These are phyloP conservation scores for Ariolimax columbianus DNA, from an alignment of 2,888 invertebrate genomes.

Conservation along the genomic window DNA sequence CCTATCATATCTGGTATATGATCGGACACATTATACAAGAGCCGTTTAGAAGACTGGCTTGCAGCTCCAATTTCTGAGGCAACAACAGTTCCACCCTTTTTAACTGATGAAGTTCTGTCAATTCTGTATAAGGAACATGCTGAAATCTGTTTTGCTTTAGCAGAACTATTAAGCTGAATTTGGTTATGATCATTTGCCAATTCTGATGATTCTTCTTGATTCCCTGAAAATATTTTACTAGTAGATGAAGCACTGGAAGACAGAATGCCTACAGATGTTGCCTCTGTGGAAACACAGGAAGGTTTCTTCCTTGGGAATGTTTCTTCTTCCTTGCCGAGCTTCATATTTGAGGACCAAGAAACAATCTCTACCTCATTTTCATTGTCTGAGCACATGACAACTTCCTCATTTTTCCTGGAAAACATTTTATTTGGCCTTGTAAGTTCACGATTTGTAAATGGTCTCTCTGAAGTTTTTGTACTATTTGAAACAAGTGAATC, in stretches of 20 bases:
- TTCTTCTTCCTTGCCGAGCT: background rate
- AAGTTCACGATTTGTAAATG: background rate
- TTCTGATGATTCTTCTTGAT: background rate
- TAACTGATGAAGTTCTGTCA: background rate
- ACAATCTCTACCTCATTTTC: slow-evolving; percentile 10
- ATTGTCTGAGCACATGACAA: background rate
- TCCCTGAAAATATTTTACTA: background rate
- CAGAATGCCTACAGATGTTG: background rate
- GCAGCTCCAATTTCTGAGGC: background rate
- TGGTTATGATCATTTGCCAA: background rate
- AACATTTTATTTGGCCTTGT: background rate
- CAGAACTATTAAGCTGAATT: background rate
- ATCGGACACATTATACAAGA: background rate
- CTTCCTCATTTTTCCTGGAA: background rate
- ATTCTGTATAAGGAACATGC: background rate
- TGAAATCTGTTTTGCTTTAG: slow-evolving; percentile 15
- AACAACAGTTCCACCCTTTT: background rate
- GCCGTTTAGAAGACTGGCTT: background rate
- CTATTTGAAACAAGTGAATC: background rate
- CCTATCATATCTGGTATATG: background rate
- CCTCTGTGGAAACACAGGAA: background rate
- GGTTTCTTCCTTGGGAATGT: background rate
- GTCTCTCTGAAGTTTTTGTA: background rate
- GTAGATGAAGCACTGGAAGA: background rate
- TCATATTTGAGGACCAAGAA: background rate